Evolutionary conservation across 2,113 vertebrate genomes (phyloP), one percentile per base, ranked within the genome.

Genomic region (Myxocyprinus asiaticus): DNA sequence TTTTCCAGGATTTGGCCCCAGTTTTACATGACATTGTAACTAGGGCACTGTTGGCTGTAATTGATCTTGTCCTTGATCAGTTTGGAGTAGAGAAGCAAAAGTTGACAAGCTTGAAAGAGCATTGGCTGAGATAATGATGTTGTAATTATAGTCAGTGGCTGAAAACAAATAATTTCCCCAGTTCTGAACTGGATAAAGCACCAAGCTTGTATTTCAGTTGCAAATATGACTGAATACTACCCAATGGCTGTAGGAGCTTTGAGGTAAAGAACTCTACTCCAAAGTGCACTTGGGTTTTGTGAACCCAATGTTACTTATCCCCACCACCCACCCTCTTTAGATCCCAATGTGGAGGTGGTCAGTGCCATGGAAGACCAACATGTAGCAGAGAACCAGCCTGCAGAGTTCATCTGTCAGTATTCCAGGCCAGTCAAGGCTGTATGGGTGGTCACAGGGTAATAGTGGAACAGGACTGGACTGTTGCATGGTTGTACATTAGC

Each of bases 401-500:
- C 96, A 75, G 95, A 98, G 89, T 95, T 99, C 93, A 94, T 99
- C 93, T 99, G 98, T 94, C 97, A 99, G 83, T 99, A 94, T 88
- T 98, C 97, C 22, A 88, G 96, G 92, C 98, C 98, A 4, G 96
- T 98, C 85, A 94, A 92, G 91, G 95, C 98, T 89, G 88, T 89
- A 9, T 99, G 98, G 98, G 98, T 80, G 96, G 95, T 88, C 88
- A 83, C 88, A 94, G 95, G 84, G 90, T 99, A 89, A 76, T 95
- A 91, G 90, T 97, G 93, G 94, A 96, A 92, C 96, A 98, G 93
- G 97, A 99, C 94, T 99, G 98, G 97, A 98, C 94, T 87, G 96
- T 99, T 89, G 96, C 96, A 85, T 95, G 93, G 89, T 93, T 99
- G 94, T 96, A 90, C 91, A 95, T 99, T 94, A 94, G 93, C 88